These are phyloP conservation scores for Lemur catta DNA, from an alignment of 2,797 vertebrate genomes.

Conservation along the genomic window DNA sequence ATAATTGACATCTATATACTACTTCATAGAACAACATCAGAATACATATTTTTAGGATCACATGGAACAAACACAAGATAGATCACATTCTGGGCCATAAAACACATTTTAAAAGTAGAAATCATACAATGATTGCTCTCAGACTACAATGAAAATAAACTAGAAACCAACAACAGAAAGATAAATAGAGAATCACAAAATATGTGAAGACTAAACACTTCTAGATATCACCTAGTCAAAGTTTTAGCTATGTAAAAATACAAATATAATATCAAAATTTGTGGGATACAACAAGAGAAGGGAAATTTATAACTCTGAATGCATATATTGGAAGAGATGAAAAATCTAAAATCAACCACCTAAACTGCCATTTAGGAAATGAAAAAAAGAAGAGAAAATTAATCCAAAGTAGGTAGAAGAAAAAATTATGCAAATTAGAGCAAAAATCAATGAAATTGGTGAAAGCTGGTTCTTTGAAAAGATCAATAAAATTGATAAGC, in stretches of 20 bases:
- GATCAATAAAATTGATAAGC: neutral
- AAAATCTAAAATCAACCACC: neutral
- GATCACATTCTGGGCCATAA: neutral
- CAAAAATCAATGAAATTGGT: neutral
- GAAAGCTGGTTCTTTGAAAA: neutral
- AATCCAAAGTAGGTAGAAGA: neutral
- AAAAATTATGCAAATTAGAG: neutral
- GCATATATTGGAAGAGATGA: neutral
- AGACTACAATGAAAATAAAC: neutral
- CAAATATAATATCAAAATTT: neutral
- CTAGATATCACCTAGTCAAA: neutral
- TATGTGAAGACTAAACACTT: neutral
- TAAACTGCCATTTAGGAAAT: neutral
- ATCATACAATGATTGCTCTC: neutral
- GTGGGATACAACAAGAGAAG: neutral
- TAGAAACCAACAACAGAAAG: neutral
- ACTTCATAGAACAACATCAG: neutral
- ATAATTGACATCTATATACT: neutral
- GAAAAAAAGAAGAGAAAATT: neutral
- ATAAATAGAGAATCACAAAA: neutral
- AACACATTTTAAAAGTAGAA: neutral
- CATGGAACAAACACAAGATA: neutral
- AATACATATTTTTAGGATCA: neutral
- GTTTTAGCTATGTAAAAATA: neutral
- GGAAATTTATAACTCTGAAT: neutral